phyloP scores from a whole-genome alignment of 2,113 vertebrate genomes.

The Corydoras maculifer region DNA sequence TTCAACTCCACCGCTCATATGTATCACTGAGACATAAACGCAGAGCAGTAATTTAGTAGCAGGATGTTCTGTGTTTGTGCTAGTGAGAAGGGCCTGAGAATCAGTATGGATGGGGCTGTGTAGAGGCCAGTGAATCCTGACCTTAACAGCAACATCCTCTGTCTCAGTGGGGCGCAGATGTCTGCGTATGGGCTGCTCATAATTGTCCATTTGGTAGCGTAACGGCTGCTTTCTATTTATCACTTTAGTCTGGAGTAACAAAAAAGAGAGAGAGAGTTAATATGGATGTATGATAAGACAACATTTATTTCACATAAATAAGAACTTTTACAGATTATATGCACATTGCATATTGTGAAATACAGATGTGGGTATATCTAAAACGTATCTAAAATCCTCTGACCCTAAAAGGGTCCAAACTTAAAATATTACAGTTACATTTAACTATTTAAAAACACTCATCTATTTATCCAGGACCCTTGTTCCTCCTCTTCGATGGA shows the following conservation, averaged over 20 bases:
- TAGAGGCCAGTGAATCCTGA: constrained; percentile 49
- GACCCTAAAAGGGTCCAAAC: no score
- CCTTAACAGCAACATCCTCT: constrained; percentile 88
- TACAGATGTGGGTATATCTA: no score
- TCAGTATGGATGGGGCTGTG: constrained; percentile 1
- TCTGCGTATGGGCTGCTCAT: constrained; percentile 75
- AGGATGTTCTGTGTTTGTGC: constrained; percentile 22
- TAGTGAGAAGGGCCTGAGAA: constrained; percentile 39
- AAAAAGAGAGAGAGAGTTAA: not conserved
- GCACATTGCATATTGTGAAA: not conserved
- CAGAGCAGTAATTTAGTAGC: constrained; percentile 24
- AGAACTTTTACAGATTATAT: not conserved
- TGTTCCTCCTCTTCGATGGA: not conserved
- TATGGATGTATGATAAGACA: constrained; percentile 1
- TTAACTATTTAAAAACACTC: no score
- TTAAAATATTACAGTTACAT: no score
- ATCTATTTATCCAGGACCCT: not conserved
- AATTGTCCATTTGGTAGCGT: constrained; percentile 84
- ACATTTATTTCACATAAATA: not conserved
- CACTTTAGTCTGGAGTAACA: constrained; percentile 73
- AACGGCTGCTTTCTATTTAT: constrained; percentile 91
- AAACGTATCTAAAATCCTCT: no score
- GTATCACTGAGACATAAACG: no score
- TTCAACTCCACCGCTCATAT: no score
- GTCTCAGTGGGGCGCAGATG: constrained; percentile 71